Evolutionary conservation across 2,113 vertebrate genomes (phyloP).

Genomic region (Numida meleagris): DNA sequence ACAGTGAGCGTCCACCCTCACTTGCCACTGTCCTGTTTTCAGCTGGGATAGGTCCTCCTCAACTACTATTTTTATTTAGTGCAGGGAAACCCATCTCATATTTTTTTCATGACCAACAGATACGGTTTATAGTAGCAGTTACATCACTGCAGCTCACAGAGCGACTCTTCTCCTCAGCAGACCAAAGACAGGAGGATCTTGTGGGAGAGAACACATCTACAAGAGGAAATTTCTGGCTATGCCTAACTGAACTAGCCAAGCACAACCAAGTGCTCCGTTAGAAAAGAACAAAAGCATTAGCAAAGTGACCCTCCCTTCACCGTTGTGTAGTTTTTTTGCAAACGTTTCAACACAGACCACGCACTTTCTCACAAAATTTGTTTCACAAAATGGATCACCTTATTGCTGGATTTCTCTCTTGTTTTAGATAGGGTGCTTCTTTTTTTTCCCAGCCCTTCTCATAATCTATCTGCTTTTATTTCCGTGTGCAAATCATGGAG

Average conservation of each 20-base stretch:
- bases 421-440: neutral
- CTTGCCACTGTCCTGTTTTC: neutral
- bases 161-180: conserved; percentile 17
- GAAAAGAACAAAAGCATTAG: neutral
- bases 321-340: neutral
- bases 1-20: neutral
- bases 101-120: conserved; percentile 15
- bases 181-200: neutral
- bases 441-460: neutral
- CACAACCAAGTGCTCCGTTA: neutral
- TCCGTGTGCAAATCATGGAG: neutral
- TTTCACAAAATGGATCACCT: neutral
- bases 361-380: neutral
- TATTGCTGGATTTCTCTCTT: neutral
- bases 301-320: neutral
- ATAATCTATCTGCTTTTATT: neutral
- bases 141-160: neutral
- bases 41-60: neutral
- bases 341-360: neutral
- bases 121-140: neutral
- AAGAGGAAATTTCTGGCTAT: neutral
- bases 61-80: neutral
- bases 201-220: neutral
- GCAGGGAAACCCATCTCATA: neutral
- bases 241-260: neutral